Percentiles rank a stretch among this genome's conserved stretches.
phyloP scores from a whole-genome alignment of 2,888 invertebrate genomes.

The Adineta ricciae region DNA sequence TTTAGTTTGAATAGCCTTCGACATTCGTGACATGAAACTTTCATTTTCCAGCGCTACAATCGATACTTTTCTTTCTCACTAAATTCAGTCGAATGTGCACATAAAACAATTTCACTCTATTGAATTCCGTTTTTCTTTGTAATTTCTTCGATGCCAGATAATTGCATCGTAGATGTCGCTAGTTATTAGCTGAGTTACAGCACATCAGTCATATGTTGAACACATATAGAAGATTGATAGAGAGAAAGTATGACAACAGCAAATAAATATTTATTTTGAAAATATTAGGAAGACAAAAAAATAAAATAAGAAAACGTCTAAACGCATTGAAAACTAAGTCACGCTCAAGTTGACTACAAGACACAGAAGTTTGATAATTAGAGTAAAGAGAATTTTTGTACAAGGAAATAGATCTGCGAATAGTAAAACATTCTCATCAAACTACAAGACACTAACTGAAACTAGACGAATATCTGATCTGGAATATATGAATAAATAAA shows the following conservation, averaged over 20 bases:
- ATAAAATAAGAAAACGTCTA: not conserved
- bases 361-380: not conserved
- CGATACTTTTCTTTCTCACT: not conserved
- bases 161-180: not conserved
- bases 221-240: not conserved
- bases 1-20: not conserved
- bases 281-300: not conserved
- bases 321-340: not conserved
- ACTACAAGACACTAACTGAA: not conserved
- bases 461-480: slow-evolving; percentile 2
- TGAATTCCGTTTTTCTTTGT: not conserved
- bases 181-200: not conserved
- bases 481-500: not conserved
- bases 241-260: not conserved
- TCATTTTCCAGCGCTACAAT: not conserved
- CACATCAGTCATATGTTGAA: too few species aligned
- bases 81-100: not conserved
- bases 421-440: not conserved
- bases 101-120: not conserved
- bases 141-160: not conserved
- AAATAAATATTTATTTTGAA: not conserved
- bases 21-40: not conserved
- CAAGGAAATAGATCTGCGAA: not conserved
- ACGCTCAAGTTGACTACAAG: not conserved
- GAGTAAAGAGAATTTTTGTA: not conserved